Conservation (phyloP, 1,140 invertebrate genomes). For the Drosophila biarmipes region DNA sequence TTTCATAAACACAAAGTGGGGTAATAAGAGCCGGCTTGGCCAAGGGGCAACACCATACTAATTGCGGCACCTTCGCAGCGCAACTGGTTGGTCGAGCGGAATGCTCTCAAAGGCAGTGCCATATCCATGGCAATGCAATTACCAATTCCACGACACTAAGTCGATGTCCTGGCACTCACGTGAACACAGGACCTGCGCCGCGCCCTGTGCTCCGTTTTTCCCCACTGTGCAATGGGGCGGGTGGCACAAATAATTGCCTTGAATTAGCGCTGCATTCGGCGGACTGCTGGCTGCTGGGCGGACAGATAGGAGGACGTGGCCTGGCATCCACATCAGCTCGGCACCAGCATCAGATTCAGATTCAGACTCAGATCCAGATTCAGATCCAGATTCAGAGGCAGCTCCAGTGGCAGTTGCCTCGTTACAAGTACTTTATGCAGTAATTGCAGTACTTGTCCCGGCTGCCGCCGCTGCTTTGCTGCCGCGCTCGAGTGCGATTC, state of each 20-base stretch:
- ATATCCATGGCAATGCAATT: conserved; percentile 15
- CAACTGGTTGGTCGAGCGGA: conserved; percentile 13
- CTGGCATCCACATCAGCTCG: conserved; percentile 2
- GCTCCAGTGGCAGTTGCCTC: conserved; percentile 56
- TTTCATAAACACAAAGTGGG: no score
- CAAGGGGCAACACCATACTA: not conserved
- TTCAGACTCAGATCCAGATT: no score
- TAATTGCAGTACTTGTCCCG: conserved; percentile 79
- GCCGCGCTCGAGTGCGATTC: conserved; percentile 67
- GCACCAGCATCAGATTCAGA: not conserved
- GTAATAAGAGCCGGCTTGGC: no score
- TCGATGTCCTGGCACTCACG: not conserved
- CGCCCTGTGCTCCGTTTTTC: not conserved
- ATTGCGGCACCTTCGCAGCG: not conserved
- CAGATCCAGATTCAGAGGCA: conserved; percentile 11
- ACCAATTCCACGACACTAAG: conserved; percentile 14
- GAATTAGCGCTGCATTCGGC: conserved; percentile 67
- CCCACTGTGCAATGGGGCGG: conserved; percentile 45
- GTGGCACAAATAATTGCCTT: conserved; percentile 79
- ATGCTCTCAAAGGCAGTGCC: not conserved
- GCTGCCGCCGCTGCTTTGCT: conserved; percentile 18
- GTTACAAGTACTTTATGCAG: conserved; percentile 81
- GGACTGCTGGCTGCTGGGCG: not conserved
- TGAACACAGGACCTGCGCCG: not conserved
- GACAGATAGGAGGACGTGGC: conserved; percentile 8